Evolutionary conservation across 2,888 invertebrate genomes (phyloP), one percentile per base, ranked within the genome.

Genomic region (Kryphioiulus occultus): DNA sequence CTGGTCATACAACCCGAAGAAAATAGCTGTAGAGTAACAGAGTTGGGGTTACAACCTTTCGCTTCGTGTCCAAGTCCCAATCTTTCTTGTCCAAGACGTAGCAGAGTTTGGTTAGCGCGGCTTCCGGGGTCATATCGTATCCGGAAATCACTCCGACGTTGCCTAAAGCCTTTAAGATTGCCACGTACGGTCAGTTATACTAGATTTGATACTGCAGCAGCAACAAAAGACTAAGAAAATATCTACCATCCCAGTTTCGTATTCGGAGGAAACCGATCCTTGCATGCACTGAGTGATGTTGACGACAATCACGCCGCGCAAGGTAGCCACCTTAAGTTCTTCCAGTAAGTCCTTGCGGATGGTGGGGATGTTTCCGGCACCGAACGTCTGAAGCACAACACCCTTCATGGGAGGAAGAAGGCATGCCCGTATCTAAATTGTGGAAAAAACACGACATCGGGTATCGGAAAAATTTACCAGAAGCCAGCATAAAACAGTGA

Each of bases 61-160:
- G 26, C 22, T 87, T 83, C 3, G 30, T 53, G 17, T 85, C 85
- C 15, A 32, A 78, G 19, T 44, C 22, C 53, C 87, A 87, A 7
- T 83, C 84, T n/a, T 93, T 93, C 91, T 97, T 96, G 0, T 96
- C 95, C 35, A 99, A 92, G 0, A 99, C 96, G 91, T 98, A 99
- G 0, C 96, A 94, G 0, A 99, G 93, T 92, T 99, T 99, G 1
- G 97, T 95, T 12, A 98, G 93, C 0, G 98, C 98, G 0, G 99
- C 97, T 92, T 99, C 99, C 0, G 97, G 95, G 0, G 99, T 99
- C 96, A 97, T 96, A 91, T 98, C 97, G 88, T 93, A 94, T 0
- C 97, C 97, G 0, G 95, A 94, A 39, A 96, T 94, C 0, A 97
- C 95, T 0, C 97, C 97, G 88, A 93, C 94, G 87, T 95, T 94